Evolutionary conservation across 2,113 vertebrate species (phyloP), one percentile per base, ranked within the genome.

Genomic region (Nanorana parkeri): DNA sequence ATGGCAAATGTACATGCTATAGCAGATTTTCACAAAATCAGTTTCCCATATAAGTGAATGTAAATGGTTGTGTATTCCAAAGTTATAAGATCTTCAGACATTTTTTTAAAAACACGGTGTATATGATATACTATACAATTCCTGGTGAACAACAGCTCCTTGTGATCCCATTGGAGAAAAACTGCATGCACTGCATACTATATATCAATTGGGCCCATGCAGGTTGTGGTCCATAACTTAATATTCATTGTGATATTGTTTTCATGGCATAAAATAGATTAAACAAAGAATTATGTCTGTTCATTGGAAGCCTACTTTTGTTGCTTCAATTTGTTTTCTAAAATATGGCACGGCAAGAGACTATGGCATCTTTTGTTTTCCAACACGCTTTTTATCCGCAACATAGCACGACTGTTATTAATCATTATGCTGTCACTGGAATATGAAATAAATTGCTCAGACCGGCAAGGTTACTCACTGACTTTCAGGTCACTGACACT

Each of bases 401-500:
- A 28, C 68, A 72, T 24, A 19, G 51, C 51, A 54, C 55, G 47
- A 51, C n/a, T 26, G 11, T 26, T 28, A 72, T 72, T 55, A 72
- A 55, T 72, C 68, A 54, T 68, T 36, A 20, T 68, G n/a, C 29
- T 88, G 71, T 88, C 89, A 68, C 19, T 61, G 13, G 41, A 47
- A 2, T 47, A 47, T 47, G 8, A 47, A 47, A 47, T 47, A 47
- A 47, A 47, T 47, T 47, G 41, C 41, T 47, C 41, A 13, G 41
- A 47, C 41, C 41, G 3, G 41, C 41, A 47, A 47, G 41, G 41
- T 47, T 47, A 47, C 10, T 47, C 41, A 47, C 41, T 47, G 13
- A n/a, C 15, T 21, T 65, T 24, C 20, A 47, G 41, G 41, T 47
- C 41, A 47, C 24, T 65, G 29, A 68, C 65, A 36, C 17, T 68